Percentiles rank a stretch among this genome's conserved stretches.
Evolutionary conservation across 2,113 vertebrate genomes (phyloP).

Genomic region (Hydropotes inermis): DNA sequence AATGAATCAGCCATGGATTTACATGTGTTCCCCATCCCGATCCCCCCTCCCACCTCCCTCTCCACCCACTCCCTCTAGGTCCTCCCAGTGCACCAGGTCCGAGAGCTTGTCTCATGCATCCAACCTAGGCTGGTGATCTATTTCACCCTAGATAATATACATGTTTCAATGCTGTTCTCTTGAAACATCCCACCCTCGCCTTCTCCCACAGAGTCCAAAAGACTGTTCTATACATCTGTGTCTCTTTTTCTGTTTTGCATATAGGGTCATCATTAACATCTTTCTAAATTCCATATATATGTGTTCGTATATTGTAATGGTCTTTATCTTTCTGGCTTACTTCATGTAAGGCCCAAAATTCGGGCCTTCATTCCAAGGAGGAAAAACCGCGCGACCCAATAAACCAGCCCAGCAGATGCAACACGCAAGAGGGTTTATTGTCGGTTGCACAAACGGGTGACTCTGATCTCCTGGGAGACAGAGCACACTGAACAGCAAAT

Average conservation of each 20-base stretch:
- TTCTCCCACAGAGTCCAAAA: neutral
- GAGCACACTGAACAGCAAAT: too few species aligned
- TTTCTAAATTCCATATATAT: neutral
- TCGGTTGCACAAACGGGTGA: too few species aligned
- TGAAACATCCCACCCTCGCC: neutral
- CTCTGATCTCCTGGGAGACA: too few species aligned
- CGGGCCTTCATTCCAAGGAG: too few species aligned
- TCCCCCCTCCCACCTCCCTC: neutral
- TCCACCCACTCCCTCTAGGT: neutral
- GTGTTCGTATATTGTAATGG: neutral
- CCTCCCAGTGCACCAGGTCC: neutral
- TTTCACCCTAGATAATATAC: neutral
- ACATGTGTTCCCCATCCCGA: neutral
- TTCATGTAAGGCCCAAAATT: too few species aligned
- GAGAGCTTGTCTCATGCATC: neutral
- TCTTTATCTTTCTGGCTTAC: neutral
- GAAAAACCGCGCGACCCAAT: too few species aligned
- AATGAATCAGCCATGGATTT: neutral
- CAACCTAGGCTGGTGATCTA: neutral
- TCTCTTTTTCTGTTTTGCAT: neutral
- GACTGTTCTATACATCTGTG: neutral
- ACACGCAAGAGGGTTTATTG: too few species aligned
- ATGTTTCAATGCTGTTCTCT: neutral
- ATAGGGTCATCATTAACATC: neutral
- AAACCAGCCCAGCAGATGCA: too few species aligned